Percentiles rank a stretch among this genome's conserved stretches.
Conservation (phyloP, 2,113 vertebrate species). For the Oenanthe oenanthe region DNA sequence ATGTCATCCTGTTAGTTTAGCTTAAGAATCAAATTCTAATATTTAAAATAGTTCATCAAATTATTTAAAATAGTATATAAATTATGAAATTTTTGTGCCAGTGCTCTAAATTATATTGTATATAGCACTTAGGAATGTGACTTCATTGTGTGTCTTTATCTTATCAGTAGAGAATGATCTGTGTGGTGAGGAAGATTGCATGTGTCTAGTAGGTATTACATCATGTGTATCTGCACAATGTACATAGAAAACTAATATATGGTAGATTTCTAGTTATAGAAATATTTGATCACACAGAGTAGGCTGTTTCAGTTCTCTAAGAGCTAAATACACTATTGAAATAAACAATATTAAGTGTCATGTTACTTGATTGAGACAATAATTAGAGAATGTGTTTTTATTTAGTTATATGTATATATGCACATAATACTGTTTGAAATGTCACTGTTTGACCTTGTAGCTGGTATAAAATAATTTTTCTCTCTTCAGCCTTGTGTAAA, state of each 20-base stretch:
- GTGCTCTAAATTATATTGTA: neutral
- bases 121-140: neutral
- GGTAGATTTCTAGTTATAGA: neutral
- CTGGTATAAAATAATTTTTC: accelerated
- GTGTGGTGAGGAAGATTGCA: neutral
- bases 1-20: neutral
- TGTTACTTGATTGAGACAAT: neutral
- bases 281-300: neutral
- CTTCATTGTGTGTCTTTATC: neutral
- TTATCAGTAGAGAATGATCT: neutral
- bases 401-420: neutral
- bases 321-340: neutral
- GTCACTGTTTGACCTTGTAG: neutral
- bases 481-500: neutral
- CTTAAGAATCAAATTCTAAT: neutral
- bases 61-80: neutral
- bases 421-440: neutral
- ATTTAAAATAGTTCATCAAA: neutral
- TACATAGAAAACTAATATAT: neutral
- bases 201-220: neutral
- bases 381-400: neutral
- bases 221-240: neutral
- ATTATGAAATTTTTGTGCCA: neutral
- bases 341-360: neutral
- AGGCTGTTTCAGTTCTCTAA: neutral